These are phyloP conservation scores for Hippocampus abdominalis DNA, from an alignment of 2,113 vertebrate genomes.

Conservation along the genomic window DNA sequence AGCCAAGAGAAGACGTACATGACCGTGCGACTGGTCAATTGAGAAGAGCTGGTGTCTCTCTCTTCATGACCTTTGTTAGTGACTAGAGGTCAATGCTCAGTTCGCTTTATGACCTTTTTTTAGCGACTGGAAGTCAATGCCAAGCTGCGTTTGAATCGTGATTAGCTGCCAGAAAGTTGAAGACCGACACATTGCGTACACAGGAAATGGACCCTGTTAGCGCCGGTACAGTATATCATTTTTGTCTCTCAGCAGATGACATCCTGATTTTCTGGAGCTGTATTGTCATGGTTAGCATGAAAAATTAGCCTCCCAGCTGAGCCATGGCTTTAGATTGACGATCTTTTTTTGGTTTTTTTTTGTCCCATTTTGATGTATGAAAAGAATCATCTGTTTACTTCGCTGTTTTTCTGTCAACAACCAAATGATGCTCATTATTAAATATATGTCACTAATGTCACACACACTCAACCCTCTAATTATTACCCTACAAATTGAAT, in stretches of 20 bases:
- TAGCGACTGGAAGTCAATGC: not conserved
- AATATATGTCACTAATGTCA: not conserved
- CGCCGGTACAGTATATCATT: not conserved
- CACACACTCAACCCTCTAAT: not conserved
- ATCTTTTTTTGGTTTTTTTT: not conserved
- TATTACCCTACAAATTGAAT: not conserved
- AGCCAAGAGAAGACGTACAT: slow-evolving; percentile 75
- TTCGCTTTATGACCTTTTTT: not conserved
- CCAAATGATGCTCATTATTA: not conserved
- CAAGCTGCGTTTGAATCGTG: not conserved
- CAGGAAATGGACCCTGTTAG: not conserved
- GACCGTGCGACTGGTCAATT: slow-evolving; percentile 22
- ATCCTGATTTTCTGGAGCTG: not conserved
- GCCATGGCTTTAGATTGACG: not conserved
- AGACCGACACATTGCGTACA: not conserved
- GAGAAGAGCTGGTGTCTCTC: not conserved
- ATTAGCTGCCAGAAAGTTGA: not conserved
- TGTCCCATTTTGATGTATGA: not conserved
- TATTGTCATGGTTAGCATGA: not conserved
- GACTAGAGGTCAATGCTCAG: not conserved
- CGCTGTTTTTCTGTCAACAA: not conserved
- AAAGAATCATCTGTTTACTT: not conserved
- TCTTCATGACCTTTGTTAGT: not conserved
- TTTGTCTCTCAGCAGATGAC: not conserved
- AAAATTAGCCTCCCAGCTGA: not conserved